Evolutionary conservation across 2,113 vertebrate species (phyloP).

Genomic region (Telmatochromis sp.): DNA sequence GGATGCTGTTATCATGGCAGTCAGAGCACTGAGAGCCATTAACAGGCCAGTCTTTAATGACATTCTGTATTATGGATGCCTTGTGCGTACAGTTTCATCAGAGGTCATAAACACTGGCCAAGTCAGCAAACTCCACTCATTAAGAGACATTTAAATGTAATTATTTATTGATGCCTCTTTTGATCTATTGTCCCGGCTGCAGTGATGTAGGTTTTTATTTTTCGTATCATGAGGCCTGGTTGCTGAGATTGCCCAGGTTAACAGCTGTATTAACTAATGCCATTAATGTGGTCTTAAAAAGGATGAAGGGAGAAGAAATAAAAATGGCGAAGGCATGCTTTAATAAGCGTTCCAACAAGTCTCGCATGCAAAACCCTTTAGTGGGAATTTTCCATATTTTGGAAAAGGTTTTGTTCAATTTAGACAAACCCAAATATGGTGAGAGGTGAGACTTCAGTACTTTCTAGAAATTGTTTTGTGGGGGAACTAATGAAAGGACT

Average conservation of each 20-base stretch:
- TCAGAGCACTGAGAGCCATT: conserved; percentile 64
- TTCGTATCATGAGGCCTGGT: conserved; percentile 32
- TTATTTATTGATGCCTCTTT: conserved; percentile 79
- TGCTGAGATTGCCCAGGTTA: conserved; percentile 49
- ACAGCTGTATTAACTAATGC: conserved; percentile 50
- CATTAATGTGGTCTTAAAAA: conserved; percentile 11
- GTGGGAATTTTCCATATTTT: neutral
- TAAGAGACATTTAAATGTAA: conserved; percentile 76
- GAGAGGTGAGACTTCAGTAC: neutral
- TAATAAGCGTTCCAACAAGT: neutral
- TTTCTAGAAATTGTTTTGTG: neutral
- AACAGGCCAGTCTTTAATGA: conserved; percentile 64
- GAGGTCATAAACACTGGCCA: conserved; percentile 60
- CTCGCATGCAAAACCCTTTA: neutral
- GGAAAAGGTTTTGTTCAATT: neutral
- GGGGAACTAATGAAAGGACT: neutral
- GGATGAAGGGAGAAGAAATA: neutral
- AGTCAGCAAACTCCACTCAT: conserved; percentile 76
- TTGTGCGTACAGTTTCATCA: conserved; percentile 65
- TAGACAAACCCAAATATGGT: neutral
- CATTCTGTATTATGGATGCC: conserved; percentile 68
- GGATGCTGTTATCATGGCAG: conserved; percentile 58
- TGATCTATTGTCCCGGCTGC: conserved; percentile 68
- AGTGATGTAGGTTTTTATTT: conserved; percentile 47
- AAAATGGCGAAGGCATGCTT: neutral